Evolutionary conservation across 2,888 invertebrate species (phyloP), one percentile per base, ranked within the genome.

Genomic region (Junonia oenone): DNA sequence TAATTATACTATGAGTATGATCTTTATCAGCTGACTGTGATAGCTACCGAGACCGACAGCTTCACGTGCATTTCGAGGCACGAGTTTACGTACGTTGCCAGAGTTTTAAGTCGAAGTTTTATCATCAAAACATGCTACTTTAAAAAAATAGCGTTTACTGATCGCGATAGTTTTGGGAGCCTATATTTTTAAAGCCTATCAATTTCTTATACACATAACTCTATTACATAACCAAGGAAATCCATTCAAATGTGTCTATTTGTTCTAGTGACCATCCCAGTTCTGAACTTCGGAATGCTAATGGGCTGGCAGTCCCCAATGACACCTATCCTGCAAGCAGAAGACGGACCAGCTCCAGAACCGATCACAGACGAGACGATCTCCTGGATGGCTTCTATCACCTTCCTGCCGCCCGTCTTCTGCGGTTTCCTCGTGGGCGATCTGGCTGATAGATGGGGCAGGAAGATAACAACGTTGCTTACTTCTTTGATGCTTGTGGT

Each of bases 301-400:
- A 83, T 91, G 71, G 92, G 92, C 1, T 92, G 92, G 91, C 88
- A 91, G 63, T 92, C 92, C 0, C 92, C 92, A 1, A 91, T 91
- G 78, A 85, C 91, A 1, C 88, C 91, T 0, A 75, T 91, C 27
- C 82, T 92, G 9, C 83, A 91, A 66, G 78, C 85, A 0, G 67
- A 71, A 0, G 65, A 73, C n/a, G 88, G 91, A 0, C 91, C 91
- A 0, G 82, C 91, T 0, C 90, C 90, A 0, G 80, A 81, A 19
- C 84, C 88, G 0, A 81, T 92, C 66, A 78, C 82, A 0, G 83
- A 90, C 60, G 85, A 90, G 45, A 85, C 87, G 43, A 84, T 91
- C 22, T 91, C 92, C 19, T 91, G 92, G 91, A 85, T 93, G 78
- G 92, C 91, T 0, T 91, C 92, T 1, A 73, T 92, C 9, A 89